Base-by-base conservation (phyloP, 2,797 vertebrate species). In the Cossypha polioptera region DNA sequence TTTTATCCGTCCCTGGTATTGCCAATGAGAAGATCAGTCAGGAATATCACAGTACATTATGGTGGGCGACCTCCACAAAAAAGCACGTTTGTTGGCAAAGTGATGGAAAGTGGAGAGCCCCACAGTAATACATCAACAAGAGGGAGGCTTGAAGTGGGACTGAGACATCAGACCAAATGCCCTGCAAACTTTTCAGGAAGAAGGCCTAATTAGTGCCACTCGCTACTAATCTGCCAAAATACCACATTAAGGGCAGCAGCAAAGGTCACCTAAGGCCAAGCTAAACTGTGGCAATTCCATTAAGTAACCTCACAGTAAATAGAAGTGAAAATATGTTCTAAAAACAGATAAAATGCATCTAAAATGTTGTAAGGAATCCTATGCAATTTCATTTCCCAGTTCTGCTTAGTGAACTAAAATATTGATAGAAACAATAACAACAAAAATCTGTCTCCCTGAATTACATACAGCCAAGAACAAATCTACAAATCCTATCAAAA, bases 211-310 rank as follows among this genome's bases (percentile, higher is more conserved):
- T 82, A 88, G 55, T 22, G 86, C 63, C 73, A 93, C 71, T 65
- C 45, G 58, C 93, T 62, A 77, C 53, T 24, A 69, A 21, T 35
- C 40, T 92, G 95, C 95, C 95, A 93, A 90, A 95, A 94, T 78
- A 71, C 86, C 92, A 95, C 45, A 92, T 90, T 65, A 75, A 95
- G 92, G 90, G 81, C 88, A 89, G 88, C 5, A 0, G 59, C 75
- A 90, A 86, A 95, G 94, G 95, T 96, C 90, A 17, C 47, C 80
- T 96, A 83, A 97, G 96, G 96, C 89, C 91, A 94, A 50, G 66
- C 31, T 80, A 42, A 90, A 74, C 74, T 61, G 81, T 58, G 31
- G 48, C 82, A 95, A 92, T 42, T 61, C 75, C 75, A 88, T 29
- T 85, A 88, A 92, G 88, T 79, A 93, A 88, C 71, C 68, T 58